Evolutionary conservation across 2,888 invertebrate genomes (phyloP).

Genomic region (Leptinotarsa haldemani): DNA sequence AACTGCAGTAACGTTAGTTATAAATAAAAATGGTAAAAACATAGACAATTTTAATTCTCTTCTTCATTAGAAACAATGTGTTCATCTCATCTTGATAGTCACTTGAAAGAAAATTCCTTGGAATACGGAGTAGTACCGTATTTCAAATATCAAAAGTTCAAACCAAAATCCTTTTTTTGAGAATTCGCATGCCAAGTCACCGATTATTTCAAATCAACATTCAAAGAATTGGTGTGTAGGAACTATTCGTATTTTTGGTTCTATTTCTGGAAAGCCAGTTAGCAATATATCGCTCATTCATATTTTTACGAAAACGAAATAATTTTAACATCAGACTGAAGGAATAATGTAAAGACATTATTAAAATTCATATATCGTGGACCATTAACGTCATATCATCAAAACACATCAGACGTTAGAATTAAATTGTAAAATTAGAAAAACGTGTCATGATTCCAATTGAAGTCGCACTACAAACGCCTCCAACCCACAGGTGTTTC

Average conservation of each 20-base stretch:
- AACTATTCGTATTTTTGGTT: neutral
- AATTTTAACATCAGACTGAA: neutral
- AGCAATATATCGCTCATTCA: slow-evolving; percentile 4
- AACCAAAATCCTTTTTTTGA: too few species aligned
- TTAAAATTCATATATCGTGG: neutral
- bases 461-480: neutral
- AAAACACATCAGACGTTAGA: neutral
- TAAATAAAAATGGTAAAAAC: too few species aligned
- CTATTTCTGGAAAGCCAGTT: neutral
- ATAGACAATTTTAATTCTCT: too few species aligned
- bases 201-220: too few species aligned
- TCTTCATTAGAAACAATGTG: too few species aligned
- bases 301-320: neutral
- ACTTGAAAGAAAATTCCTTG: too few species aligned
- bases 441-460: slow-evolving; percentile 1
- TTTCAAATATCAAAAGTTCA: too few species aligned
- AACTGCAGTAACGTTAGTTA: too few species aligned
- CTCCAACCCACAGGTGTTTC: slow-evolving; percentile 12
- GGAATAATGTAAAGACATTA: neutral
- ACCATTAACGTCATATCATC: neutral
- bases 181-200: too few species aligned
- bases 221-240: neutral
- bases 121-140: too few species aligned
- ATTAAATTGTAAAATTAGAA: neutral
- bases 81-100: too few species aligned